Evolutionary conservation across 1,140 invertebrate genomes (phyloP).

Genomic region (Lucilia cuprina): DNA sequence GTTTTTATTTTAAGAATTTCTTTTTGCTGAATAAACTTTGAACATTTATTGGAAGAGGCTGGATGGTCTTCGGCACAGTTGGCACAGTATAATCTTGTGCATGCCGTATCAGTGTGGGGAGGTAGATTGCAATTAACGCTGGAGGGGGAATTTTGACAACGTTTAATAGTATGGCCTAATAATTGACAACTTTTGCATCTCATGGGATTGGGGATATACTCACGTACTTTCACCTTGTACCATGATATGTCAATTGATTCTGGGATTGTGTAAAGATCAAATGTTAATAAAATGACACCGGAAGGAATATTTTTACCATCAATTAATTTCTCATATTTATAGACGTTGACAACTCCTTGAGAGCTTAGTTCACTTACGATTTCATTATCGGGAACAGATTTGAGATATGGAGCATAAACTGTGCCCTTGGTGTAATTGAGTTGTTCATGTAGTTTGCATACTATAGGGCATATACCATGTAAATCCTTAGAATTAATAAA

Average conservation of each 20-base stretch:
- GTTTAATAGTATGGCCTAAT: background rate
- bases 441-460: background rate
- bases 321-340: conserved; percentile 24
- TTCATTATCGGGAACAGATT: conserved; percentile 14
- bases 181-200: conserved; percentile 4
- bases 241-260: conserved; percentile 20
- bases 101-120: background rate
- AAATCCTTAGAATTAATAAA: conserved; percentile 1
- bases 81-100: background rate
- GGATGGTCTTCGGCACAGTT: conserved; percentile 22
- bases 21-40: conserved; percentile 12
- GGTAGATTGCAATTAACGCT: background rate
- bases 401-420: conserved; percentile 29
- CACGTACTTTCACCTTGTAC: conserved; percentile 15
- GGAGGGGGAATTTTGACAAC: background rate
- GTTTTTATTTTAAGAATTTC: conserved; percentile 35
- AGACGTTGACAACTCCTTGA: conserved; percentile 27
- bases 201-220: background rate
- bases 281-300: conserved; percentile 12
- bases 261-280: conserved; percentile 18
- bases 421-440: conserved; percentile 27
- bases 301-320: conserved; percentile 2
- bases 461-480: background rate
- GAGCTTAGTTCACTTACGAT: background rate
- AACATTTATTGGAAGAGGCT: background rate